Percentiles rank a stretch among this genome's conserved stretches.
Evolutionary conservation across 2,113 vertebrate genomes (phyloP).

Genomic region (Rhizomys pruinosus): DNA sequence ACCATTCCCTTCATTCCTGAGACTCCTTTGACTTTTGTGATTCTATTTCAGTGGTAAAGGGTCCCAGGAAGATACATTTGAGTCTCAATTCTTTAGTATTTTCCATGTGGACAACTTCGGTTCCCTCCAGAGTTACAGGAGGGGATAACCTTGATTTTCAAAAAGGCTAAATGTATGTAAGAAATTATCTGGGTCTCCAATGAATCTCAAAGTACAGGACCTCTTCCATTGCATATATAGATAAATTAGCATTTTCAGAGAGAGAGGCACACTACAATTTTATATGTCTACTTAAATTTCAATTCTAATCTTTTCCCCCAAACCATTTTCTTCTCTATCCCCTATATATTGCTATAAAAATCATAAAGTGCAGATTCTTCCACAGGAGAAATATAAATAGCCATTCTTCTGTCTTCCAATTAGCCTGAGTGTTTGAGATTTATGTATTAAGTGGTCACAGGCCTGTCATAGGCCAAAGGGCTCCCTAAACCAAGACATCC

Average conservation of each 20-base stretch:
- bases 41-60: neutral
- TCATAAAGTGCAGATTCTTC: neutral
- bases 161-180: neutral
- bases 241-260: constrained; percentile 7
- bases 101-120: constrained; percentile 7
- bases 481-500: constrained; percentile 25
- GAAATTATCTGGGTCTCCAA: neutral
- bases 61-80: neutral
- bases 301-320: neutral
- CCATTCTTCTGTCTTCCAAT: neutral
- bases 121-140: neutral
- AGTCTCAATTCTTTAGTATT: constrained; percentile 45
- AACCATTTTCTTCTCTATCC: constrained; percentile 14
- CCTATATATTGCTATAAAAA: constrained; percentile 24
- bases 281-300: constrained; percentile 1
- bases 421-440: constrained; percentile 4
- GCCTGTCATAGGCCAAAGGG: neutral
- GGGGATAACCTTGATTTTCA: neutral
- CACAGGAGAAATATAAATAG: constrained; percentile 32
- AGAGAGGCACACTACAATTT: constrained; percentile 10
- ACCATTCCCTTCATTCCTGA: constrained; percentile 34
- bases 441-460: constrained; percentile 25
- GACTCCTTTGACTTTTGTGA: constrained; percentile 19
- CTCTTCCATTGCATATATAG: neutral
- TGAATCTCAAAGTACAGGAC: constrained; percentile 39